These are phyloP conservation scores for Dryobota labecula DNA, from an alignment of 2,888 invertebrate species.

Conservation along the genomic window DNA sequence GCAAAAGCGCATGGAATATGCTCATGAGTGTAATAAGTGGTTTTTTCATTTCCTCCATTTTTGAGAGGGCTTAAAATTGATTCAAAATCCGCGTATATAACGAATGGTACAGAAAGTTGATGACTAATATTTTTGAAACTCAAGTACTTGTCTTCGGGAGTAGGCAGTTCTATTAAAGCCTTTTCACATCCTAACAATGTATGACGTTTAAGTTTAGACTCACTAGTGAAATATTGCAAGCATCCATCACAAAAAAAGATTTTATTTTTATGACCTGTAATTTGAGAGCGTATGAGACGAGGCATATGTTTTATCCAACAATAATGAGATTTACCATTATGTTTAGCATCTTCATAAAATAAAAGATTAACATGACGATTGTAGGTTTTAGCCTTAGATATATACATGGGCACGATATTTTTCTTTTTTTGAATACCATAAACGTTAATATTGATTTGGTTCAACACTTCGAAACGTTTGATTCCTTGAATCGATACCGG, in stretches of 20 bases:
- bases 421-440: slow-evolving; percentile 8
- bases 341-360: slow-evolving; percentile 7
- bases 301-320: slow-evolving; percentile 8
- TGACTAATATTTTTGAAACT: slow-evolving; percentile 9
- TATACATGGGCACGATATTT: slow-evolving; percentile 2
- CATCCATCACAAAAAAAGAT: slow-evolving; percentile 4
- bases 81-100: slow-evolving; percentile 4
- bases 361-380: slow-evolving; percentile 4
- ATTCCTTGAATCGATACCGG: slow-evolving; percentile 21
- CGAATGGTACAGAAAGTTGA: slow-evolving; percentile 8
- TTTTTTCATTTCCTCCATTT: slow-evolving; percentile 1
- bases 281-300: slow-evolving; percentile 6
- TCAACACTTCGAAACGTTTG: slow-evolving; percentile 32
- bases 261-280: neutral
- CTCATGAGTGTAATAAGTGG: slow-evolving; percentile 3
- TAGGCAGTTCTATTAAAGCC: slow-evolving; percentile 32
- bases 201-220: slow-evolving; percentile 18
- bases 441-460: slow-evolving; percentile 6
- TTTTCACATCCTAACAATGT: slow-evolving; percentile 20
- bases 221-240: slow-evolving; percentile 12
- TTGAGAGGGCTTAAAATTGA: slow-evolving; percentile 7
- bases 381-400: slow-evolving; percentile 7
- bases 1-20: slow-evolving; percentile 2
- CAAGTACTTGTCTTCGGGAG: slow-evolving; percentile 22
- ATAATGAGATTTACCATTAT: neutral